Evolutionary conservation across 1,140 invertebrate species (phyloP).

Genomic region (Caenorhabditis brenneri): DNA sequence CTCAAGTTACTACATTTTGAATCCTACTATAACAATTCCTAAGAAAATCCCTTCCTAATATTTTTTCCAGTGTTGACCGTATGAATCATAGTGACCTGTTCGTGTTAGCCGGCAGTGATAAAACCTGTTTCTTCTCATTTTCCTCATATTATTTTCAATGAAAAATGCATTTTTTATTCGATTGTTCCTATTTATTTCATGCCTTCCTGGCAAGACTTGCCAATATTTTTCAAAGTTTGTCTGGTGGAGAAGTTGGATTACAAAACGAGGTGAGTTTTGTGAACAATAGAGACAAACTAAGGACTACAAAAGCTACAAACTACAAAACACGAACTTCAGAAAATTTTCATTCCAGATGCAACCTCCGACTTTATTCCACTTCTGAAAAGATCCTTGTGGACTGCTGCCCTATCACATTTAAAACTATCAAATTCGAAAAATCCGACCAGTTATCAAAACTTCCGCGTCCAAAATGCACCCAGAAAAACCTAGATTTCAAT

Average conservation of each 20-base stretch:
- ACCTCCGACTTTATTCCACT: not conserved
- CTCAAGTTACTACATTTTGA: not conserved
- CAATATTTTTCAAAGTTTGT: not conserved
- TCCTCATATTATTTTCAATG: no score
- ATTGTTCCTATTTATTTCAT: not conserved
- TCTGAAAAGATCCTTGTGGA: not conserved
- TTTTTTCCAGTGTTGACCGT: no score
- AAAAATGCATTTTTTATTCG: no score
- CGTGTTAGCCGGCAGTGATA: no score
- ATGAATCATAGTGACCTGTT: no score
- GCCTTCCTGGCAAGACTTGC: not conserved
- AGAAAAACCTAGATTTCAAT: not conserved
- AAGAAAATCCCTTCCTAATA: no score
- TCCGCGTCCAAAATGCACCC: not conserved
- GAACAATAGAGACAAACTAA: not conserved
- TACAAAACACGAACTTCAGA: no score
- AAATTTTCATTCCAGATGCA: not conserved
- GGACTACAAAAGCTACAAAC: not conserved
- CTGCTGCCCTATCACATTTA: not conserved
- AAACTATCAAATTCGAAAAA: not conserved
- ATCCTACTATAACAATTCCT: not conserved
- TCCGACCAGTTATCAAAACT: not conserved
- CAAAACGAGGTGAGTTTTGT: not conserved
- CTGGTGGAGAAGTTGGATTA: not conserved
- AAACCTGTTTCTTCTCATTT: no score